These are phyloP conservation scores for Adoxophyes honmai DNA, from an alignment of 1,140 invertebrate species.

Conservation along the genomic window DNA sequence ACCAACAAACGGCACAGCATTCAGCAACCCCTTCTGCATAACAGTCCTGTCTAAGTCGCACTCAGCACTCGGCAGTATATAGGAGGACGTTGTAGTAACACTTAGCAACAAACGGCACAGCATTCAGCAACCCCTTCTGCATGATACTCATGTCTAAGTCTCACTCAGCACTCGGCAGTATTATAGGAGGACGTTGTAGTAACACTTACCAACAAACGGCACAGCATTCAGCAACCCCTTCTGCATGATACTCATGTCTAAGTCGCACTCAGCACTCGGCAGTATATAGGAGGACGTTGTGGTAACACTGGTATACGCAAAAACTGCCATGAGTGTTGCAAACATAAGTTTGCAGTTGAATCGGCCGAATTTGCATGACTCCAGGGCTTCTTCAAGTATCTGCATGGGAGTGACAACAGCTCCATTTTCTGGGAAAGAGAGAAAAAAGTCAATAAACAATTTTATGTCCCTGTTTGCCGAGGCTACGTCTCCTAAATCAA, in stretches of 20 bases:
- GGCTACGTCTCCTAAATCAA: no score
- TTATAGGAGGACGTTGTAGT: conserved; percentile 81
- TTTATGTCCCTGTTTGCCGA: no score
- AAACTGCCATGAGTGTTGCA: conserved; percentile 76
- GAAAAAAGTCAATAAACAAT: no score
- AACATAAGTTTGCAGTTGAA: conserved; percentile 80
- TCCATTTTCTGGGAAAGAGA: conserved; percentile 1
- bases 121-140: conserved; percentile 82
- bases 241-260: conserved; percentile 78
- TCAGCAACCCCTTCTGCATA: conserved; percentile 81
- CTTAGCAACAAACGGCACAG: conserved; percentile 81
- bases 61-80: conserved; percentile 81
- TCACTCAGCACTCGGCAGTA: conserved; percentile 82
- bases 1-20: conserved; percentile 81
- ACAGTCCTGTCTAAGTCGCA: conserved; percentile 81
- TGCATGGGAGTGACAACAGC: conserved; percentile 30
- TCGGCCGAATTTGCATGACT: conserved; percentile 77
- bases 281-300: conserved; percentile 81
- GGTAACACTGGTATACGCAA: conserved; percentile 79
- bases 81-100: conserved; percentile 80
- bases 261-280: conserved; percentile 82
- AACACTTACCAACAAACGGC: conserved; percentile 80
- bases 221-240: conserved; percentile 82
- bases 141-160: conserved; percentile 79
- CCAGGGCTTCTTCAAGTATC: conserved; percentile 74